phyloP scores from a whole-genome alignment of 2,888 invertebrate species.

The Drosophila quasianomalipes region DNA sequence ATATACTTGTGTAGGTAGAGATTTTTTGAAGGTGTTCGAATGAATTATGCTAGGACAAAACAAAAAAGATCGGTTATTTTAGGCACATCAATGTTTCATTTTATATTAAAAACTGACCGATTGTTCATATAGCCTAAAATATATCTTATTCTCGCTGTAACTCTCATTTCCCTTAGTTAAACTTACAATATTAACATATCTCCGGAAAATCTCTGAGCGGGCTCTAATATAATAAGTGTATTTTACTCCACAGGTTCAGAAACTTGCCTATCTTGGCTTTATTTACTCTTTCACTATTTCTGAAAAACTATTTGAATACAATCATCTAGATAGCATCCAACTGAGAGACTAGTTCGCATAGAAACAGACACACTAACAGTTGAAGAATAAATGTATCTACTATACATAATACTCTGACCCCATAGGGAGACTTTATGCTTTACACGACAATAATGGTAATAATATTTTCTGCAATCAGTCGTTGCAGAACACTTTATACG shows the following conservation, averaged over 20 bases:
- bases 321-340: background rate
- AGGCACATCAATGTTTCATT: background rate
- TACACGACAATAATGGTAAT: background rate
- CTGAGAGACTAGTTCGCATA: background rate
- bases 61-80: background rate
- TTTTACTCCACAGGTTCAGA: background rate
- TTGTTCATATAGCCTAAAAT: background rate
- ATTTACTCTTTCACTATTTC: background rate
- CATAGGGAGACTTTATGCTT: background rate
- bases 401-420: background rate
- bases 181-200: background rate
- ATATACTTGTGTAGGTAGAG: background rate
- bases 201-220: background rate
- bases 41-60: slow-evolving; percentile 13
- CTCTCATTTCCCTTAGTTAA: background rate
- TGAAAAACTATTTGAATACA: background rate
- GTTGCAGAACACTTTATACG: background rate
- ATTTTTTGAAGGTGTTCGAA: slow-evolving; percentile 35
- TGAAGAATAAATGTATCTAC: background rate
- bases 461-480: background rate
- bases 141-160: background rate
- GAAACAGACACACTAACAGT: background rate
- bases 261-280: background rate
- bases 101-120: background rate
- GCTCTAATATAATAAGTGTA: background rate